phyloP scores from a whole-genome alignment of 2,888 invertebrate species.

The Nomada ruficornis region DNA sequence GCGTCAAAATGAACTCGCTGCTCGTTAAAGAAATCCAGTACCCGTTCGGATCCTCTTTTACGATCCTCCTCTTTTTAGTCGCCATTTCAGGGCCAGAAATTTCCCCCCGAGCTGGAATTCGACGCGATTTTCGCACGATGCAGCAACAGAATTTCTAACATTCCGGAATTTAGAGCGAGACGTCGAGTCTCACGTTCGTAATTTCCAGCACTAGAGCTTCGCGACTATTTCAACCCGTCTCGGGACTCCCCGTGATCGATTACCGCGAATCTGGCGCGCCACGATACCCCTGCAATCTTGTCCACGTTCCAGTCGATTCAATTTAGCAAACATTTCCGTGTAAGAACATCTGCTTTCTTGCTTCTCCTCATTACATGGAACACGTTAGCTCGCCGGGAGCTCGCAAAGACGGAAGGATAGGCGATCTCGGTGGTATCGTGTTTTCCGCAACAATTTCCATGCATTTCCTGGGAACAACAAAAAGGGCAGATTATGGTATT shows the following conservation, averaged over 20 bases:
- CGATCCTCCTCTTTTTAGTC: too few relatives aligned
- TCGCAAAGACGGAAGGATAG: background rate
- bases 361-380: background rate
- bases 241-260: conserved; percentile 33
- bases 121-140: conserved; percentile 8
- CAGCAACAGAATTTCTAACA: conserved; percentile 17
- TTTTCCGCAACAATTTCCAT: conserved; percentile 4
- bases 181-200: conserved; percentile 14
- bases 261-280: conserved; percentile 17
- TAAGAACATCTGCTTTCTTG: background rate
- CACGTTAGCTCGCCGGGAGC: background rate
- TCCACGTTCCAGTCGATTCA: conserved; percentile 32
- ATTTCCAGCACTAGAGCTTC: conserved; percentile 4
- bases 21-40: too few relatives aligned
- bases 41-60: too few relatives aligned
- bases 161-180: conserved; percentile 7
- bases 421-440: background rate
- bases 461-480: conserved; percentile 3
- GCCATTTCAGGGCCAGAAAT: background rate
- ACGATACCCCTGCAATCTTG: conserved; percentile 25
- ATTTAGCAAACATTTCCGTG: conserved; percentile 24
- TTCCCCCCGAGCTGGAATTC: conserved; percentile 10
- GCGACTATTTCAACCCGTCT: conserved; percentile 13
- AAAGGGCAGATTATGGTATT: conserved; percentile 55
- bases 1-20: conserved; percentile 20